Evolutionary conservation across 2,888 invertebrate species (phyloP).

Genomic region (Aspidiotus rigidus): DNA sequence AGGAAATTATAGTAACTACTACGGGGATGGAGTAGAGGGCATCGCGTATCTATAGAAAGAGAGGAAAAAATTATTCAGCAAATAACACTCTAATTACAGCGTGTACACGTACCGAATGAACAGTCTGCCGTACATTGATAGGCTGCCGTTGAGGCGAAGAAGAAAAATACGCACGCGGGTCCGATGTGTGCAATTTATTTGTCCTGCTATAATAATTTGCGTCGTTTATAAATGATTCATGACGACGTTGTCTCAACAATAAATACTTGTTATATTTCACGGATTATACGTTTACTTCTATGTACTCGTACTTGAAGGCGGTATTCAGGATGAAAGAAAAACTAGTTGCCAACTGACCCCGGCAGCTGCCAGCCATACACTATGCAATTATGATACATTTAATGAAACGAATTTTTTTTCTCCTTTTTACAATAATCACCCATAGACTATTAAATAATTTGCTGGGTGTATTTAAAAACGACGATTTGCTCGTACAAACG

Average conservation of each 20-base stretch:
- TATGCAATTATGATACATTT: constrained; percentile 22
- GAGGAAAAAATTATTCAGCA: background rate
- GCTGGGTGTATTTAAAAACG: background rate
- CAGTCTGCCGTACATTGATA: background rate
- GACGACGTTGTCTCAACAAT: constrained; percentile 28
- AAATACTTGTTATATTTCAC: constrained; percentile 29
- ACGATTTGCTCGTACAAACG: too few species aligned
- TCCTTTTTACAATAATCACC: background rate
- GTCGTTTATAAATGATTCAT: constrained; percentile 30
- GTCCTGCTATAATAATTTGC: constrained; percentile 27
- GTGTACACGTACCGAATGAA: background rate
- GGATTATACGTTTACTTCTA: constrained; percentile 21
- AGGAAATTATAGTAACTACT: background rate
- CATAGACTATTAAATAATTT: too few species aligned
- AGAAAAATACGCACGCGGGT: background rate
- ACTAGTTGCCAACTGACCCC: constrained; percentile 23
- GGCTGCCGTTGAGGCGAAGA: background rate
- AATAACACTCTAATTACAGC: constrained; percentile 1
- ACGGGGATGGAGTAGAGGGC: too few species aligned
- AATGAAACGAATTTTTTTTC: background rate
- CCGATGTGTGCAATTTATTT: constrained; percentile 23
- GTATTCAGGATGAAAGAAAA: constrained; percentile 12
- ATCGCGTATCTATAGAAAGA: background rate
- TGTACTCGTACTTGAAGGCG: constrained; percentile 11
- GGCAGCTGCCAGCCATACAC: constrained; percentile 22